These are phyloP conservation scores for roundworm (Caenorhabditis elegans) DNA, from an alignment of 1,140 invertebrate species.

Conservation along the genomic window WBcel235 BX284602.5:11566001-11566500, in stretches of 20 bases:
- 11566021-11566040: background rate
- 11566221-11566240: slow-evolving; percentile 11
- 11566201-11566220: slow-evolving; percentile 33
- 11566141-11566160: background rate
- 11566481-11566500: no score
- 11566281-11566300: background rate
- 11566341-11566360: background rate
- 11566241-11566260: slow-evolving; percentile 27
- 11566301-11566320: background rate
- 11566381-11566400: background rate
- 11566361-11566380: slow-evolving; percentile 6
- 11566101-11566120: slow-evolving; percentile 21
- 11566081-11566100: background rate
- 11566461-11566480: no score
- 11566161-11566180: slow-evolving; percentile 13
- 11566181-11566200: background rate
- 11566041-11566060: background rate
- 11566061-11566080: slow-evolving; percentile 1
- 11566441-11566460: no score
- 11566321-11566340: background rate
- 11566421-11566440: no score
- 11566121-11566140: slow-evolving; percentile 1
- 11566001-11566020: slow-evolving; percentile 22
- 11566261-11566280: slow-evolving; percentile 10
- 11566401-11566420: no score